These are phyloP conservation scores for Echeneis naucrates DNA, from an alignment of 2,797 vertebrate species.

Conservation along the genomic window DNA sequence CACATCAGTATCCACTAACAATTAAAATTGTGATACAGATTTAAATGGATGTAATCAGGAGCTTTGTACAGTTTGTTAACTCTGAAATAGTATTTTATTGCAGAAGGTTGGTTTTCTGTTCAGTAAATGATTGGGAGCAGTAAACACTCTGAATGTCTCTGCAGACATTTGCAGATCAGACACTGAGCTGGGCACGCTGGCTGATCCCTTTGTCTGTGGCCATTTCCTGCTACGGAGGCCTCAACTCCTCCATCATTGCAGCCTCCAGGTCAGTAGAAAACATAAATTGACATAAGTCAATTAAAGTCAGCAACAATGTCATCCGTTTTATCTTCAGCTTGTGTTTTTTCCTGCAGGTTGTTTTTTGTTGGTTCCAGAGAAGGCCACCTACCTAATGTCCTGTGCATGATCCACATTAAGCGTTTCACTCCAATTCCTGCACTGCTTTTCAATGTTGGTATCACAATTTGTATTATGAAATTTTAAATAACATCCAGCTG, in stretches of 20 bases:
- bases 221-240: slow-evolving; percentile 89
- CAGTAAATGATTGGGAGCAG: neutral
- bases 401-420: slow-evolving; percentile 88
- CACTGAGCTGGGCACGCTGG: slow-evolving; percentile 86
- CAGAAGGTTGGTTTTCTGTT: neutral
- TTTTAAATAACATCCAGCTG: no score
- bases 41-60: neutral
- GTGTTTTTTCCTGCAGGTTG: slow-evolving; percentile 74
- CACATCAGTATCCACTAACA: neutral
- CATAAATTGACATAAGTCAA: no score
- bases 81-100: neutral
- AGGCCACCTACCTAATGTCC: slow-evolving; percentile 86
- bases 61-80: neutral
- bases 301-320: neutral
- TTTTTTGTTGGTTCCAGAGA: slow-evolving; percentile 90
- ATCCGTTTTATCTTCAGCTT: neutral
- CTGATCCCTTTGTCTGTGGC: slow-evolving; percentile 88
- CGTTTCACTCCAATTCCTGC: slow-evolving; percentile 88
- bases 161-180: slow-evolving; percentile 87
- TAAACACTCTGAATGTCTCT: slow-evolving; percentile 21
- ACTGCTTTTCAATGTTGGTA: slow-evolving; percentile 87
- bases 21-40: neutral
- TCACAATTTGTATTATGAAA: neutral
- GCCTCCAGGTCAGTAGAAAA: slow-evolving; percentile 82
- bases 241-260: slow-evolving; percentile 90